A percentile compares a stretch with the other conserved stretches of the same genome.
These are phyloP conservation scores for Micrastur ruficollis DNA, from an alignment of 2,797 vertebrate species.

Conservation along the genomic window DNA sequence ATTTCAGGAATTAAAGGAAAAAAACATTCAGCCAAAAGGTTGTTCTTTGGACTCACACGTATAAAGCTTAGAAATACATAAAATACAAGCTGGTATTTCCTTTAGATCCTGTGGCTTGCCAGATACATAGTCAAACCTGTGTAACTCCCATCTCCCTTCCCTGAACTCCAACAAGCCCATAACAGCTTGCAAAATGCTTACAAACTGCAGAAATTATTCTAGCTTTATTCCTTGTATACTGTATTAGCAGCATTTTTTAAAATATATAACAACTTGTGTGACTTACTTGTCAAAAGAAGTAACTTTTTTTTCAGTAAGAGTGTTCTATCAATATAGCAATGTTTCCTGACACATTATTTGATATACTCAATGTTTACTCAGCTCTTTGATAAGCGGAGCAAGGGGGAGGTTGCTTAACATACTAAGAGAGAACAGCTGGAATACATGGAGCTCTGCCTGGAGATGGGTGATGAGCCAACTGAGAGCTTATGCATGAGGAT, in stretches of 20 bases:
- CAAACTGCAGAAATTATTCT: background rate
- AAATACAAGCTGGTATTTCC: background rate
- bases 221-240: background rate
- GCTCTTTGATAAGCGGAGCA: background rate
- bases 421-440: background rate
- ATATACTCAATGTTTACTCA: background rate
- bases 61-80: background rate
- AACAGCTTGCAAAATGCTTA: background rate
- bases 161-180: background rate
- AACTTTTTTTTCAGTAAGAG: background rate
- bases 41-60: background rate
- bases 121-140: background rate
- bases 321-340: background rate
- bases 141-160: background rate
- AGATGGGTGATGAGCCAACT: background rate
- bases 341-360: background rate
- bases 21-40: background rate
- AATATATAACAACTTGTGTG: background rate
- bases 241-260: background rate
- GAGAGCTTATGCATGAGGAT: background rate
- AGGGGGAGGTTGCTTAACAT: background rate
- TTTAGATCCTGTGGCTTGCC: background rate
- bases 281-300: background rate
- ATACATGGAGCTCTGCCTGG: background rate
- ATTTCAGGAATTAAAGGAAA: background rate